Conservation (phyloP, 2,888 invertebrate species). For the Zaprionus bogoriensis region DNA sequence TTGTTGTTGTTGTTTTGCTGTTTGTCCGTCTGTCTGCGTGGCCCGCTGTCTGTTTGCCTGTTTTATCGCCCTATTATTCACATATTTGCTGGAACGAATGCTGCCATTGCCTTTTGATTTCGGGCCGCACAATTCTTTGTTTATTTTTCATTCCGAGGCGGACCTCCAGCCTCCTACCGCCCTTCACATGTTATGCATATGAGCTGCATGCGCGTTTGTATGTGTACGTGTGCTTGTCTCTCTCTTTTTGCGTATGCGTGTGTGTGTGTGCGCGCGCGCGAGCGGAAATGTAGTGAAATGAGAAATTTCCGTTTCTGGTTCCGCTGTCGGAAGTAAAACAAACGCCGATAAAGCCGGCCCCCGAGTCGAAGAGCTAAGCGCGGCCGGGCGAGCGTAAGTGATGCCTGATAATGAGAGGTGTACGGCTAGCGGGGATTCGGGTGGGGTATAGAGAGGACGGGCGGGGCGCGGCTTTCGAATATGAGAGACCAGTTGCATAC, state of each 20-base stretch:
- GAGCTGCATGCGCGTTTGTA: slow-evolving; percentile 42
- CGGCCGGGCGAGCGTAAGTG: slow-evolving; percentile 47
- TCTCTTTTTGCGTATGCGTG: slow-evolving; percentile 16
- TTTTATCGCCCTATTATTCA: slow-evolving; percentile 68
- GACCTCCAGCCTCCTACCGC: slow-evolving; percentile 10
- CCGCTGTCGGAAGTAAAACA: slow-evolving; percentile 76
- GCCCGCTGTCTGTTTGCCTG: slow-evolving; percentile 35
- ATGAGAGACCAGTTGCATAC: slow-evolving; percentile 69
- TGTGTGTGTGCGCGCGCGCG: slow-evolving; percentile 15
- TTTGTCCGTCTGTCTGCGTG: slow-evolving; percentile 38
- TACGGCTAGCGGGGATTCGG: slow-evolving; percentile 2
- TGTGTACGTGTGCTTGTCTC: slow-evolving; percentile 12
- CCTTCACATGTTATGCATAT: slow-evolving; percentile 57
- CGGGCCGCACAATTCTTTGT: slow-evolving; percentile 57
- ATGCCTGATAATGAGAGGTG: slow-evolving; percentile 63
- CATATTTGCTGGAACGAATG: slow-evolving; percentile 68
- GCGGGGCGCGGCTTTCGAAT: slow-evolving; percentile 12
- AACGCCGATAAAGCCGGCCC: slow-evolving; percentile 69
- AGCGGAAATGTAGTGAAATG: slow-evolving; percentile 75
- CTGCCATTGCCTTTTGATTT: slow-evolving; percentile 57
- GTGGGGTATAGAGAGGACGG: too few relatives aligned
- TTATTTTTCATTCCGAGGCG: slow-evolving; percentile 56
- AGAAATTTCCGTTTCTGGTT: slow-evolving; percentile 78
- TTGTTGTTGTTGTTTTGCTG: slow-evolving; percentile 22
- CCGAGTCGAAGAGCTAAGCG: slow-evolving; percentile 31